Base-by-base conservation (phyloP, 2,888 invertebrate genomes). In the Maniola hyperantus region DNA sequence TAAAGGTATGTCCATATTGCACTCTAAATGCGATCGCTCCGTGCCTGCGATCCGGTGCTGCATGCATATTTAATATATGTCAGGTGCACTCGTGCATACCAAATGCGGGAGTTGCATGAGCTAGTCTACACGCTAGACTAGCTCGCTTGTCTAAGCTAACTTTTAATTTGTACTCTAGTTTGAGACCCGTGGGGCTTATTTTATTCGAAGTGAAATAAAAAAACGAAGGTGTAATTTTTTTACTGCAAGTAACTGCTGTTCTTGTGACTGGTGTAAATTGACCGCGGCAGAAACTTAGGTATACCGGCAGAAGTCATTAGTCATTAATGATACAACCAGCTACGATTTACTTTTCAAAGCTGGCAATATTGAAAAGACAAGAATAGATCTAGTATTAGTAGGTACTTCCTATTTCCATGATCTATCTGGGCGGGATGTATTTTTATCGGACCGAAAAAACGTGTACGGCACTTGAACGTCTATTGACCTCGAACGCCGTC, bases 11-110 rank as follows among this genome's bases (percentile, higher is more conserved):
- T 48, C 55, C 58, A 60, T 46, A 59, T 60, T 42, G 62, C 62
- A 62, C 62, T 62, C 39, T 53, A 53, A 61, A 61, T 39, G 53
- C 62, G 55, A 61, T 48, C 15, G 60, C 60, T 33, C 51, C 61
- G 55, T 55, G 55, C 66, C 66, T 61, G 65, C 59, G 54, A 57
- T 55, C 60, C 66, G 61, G 51, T 59, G 39, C 15, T 36, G 61
- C 26, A 60, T 62, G 51, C 61, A 68, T 62, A 61, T 65, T 55
- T 63, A 69, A 69, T 66, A 66, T 69, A 64, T 69, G 68, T 69
- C 66, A 66, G 66, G 55, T 55, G 66, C 66, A 60, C 60, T 55
- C 60, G 59, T 57, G 68, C 68, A 69, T 69, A 64, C 63, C 34
- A 39, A 69, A 66, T 55, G 54, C 61, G 42, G 53, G 60, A 34